Percentiles rank a stretch among this genome's conserved stretches.
These are phyloP conservation scores for Scartelaos histophorus DNA, from an alignment of 2,113 vertebrate species.

Conservation along the genomic window DNA sequence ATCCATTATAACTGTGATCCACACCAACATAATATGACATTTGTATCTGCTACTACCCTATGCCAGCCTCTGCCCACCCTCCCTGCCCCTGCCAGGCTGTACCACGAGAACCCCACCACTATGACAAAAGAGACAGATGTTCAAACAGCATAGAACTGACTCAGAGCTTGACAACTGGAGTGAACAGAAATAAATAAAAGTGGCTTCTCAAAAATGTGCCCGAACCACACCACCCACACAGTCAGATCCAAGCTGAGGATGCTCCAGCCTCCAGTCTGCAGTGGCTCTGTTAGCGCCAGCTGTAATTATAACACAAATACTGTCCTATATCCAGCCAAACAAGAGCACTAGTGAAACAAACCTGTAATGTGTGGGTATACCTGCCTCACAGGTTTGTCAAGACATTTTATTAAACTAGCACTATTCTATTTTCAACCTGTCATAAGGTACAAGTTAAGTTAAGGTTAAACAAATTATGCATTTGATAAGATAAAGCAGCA, in stretches of 20 bases:
- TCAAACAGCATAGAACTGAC: constrained; percentile 19
- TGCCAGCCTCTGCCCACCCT: neutral
- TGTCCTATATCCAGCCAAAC: neutral
- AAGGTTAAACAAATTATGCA: too few relatives aligned
- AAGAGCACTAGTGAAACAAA: neutral
- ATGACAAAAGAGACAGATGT: constrained; percentile 5
- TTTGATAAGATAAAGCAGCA: too few relatives aligned
- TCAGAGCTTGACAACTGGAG: constrained; percentile 1
- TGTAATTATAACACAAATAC: constrained; percentile 1
- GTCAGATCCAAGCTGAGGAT: neutral
- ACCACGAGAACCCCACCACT: neutral
- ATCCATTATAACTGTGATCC: neutral
- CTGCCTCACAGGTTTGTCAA: neutral
- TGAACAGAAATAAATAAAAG: constrained; percentile 9
- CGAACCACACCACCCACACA: neutral
- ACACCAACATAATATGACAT: neutral
- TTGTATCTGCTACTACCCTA: neutral
- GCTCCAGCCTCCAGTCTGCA: neutral
- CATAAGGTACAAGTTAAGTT: too few relatives aligned
- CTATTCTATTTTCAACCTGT: neutral
- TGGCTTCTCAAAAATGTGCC: neutral
- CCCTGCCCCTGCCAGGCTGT: neutral
- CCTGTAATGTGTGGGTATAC: neutral
- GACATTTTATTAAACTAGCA: neutral
- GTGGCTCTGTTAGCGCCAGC: neutral